These are phyloP conservation scores for Alfaro cultratus DNA, from an alignment of 2,797 vertebrate species.

Conservation along the genomic window DNA sequence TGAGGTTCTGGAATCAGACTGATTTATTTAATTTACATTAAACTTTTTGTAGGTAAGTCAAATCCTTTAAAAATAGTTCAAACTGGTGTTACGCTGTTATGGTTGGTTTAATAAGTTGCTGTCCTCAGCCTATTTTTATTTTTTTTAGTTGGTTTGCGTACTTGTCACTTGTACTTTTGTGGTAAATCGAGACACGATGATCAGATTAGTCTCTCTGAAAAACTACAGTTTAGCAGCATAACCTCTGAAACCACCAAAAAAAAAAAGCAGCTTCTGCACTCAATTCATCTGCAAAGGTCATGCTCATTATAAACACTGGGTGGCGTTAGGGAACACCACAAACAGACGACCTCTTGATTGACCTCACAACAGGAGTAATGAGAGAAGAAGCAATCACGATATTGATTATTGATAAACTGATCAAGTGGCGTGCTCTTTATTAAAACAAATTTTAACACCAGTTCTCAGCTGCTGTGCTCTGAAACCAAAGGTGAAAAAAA, in stretches of 20 bases:
- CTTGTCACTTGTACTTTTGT: not conserved
- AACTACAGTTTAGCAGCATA: not conserved
- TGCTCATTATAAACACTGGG: constrained; percentile 3
- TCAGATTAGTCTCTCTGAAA: not conserved
- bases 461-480: not conserved
- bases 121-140: not conserved
- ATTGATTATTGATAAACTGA: not conserved
- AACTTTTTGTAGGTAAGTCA: not conserved
- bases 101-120: not conserved
- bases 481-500: not conserved
- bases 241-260: not conserved
- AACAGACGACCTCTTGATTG: not conserved
- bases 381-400: not conserved
- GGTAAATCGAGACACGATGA: not conserved
- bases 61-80: not conserved
- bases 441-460: not conserved
- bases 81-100: not conserved
- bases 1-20: not conserved
- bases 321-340: not conserved
- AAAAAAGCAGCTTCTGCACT: too few relatives aligned
- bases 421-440: not conserved
- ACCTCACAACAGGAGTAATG: not conserved
- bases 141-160: not conserved
- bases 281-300: not conserved
- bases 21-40: not conserved